Evolutionary conservation across 2,797 vertebrate species (phyloP).

Genomic region (Rhabdomys pumilio): DNA sequence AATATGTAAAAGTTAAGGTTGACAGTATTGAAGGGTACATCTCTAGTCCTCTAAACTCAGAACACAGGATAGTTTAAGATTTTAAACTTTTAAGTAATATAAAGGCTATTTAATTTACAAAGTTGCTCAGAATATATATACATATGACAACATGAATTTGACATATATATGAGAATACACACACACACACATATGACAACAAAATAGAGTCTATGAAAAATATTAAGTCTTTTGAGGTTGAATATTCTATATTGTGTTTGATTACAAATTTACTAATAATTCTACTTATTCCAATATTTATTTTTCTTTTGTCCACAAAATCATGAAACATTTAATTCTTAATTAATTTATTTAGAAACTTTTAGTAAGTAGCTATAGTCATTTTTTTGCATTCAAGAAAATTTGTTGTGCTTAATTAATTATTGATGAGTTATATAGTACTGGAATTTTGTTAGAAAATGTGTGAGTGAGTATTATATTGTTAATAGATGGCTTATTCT

Average conservation of each 20-base stretch:
- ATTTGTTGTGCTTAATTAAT: conserved; percentile 13
- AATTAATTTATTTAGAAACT: background rate
- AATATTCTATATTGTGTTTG: background rate
- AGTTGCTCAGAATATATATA: background rate
- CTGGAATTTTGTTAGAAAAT: conserved; percentile 12
- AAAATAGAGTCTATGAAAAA: background rate
- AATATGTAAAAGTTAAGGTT: background rate
- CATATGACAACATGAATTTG: background rate
- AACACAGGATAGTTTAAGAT: background rate
- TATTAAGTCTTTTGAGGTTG: background rate
- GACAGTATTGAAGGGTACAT: background rate
- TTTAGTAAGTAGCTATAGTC: conserved; percentile 2
- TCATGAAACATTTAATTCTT: background rate
- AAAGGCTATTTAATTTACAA: background rate
- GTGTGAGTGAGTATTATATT: background rate
- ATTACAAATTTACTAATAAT: background rate
- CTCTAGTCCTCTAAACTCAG: background rate
- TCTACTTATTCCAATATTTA: background rate
- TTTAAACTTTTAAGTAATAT: background rate
- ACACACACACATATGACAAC: no score
- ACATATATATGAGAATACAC: background rate
- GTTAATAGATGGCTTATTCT: background rate
- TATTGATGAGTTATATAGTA: background rate
- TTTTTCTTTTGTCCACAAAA: background rate
- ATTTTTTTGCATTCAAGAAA: conserved; percentile 15